Evolutionary conservation across 2,888 invertebrate species (phyloP), one percentile per base, ranked within the genome.

Genomic region (Drosophila vallismaia): DNA sequence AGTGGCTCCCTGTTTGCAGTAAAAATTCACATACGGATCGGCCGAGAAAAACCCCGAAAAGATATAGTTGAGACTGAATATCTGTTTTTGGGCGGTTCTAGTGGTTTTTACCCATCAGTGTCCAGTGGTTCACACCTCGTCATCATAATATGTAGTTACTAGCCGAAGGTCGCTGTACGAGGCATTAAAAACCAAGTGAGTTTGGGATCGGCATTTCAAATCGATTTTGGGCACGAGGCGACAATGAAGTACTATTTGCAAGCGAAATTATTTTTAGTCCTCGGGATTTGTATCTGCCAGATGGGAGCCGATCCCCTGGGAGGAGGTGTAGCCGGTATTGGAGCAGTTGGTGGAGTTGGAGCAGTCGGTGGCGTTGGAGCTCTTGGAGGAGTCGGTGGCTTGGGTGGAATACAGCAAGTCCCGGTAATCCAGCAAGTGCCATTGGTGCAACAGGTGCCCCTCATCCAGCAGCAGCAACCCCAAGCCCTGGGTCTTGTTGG

Each of bases 401-500:
- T 44, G 7, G 71, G 55, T 7, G 75, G 63, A 10, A 55, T 88
- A 0, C 88, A 89, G 56, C 70, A 75, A 12, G 63, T 86, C 12
- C 89, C 88, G 4, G 69, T 88, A 5, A 68, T 84, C 33, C 77
- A 84, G 14, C 71, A 79, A 31, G 68, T 85, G 28, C 87, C 77
- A 14, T 66, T 76, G n/a, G 40, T 71, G 9, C 83, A 79, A 29
- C 75, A 81, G 26, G 77, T 77, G 9, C 74, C 77, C 6, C 12
- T 76, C 26, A 46, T 85, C 19, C 72, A 85, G 7, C 77, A 84
- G 6, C 77, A 77, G 9, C 77, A 60, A 55, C 71, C 64, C 24
- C 81, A 70, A 44, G 66, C 54, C 45, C 57, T 74, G 14, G 81
- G 74, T 0, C 59, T 76, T 0, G 78, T 60, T 5, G 81, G 70